Conservation (phyloP, 2,888 invertebrate species). For the Mylabris sibirica region DNA sequence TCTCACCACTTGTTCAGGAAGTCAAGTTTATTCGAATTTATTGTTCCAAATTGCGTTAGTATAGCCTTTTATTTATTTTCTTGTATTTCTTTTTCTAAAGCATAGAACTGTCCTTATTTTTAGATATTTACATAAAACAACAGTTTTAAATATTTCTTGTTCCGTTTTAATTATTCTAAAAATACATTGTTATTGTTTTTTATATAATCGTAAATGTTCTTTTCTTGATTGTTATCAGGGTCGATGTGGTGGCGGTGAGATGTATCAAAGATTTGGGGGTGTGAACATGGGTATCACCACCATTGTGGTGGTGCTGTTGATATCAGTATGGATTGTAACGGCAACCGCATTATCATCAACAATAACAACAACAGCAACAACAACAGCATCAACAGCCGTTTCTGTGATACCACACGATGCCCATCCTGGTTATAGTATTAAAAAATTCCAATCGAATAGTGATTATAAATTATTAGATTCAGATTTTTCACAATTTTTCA, state of each 20-base stretch:
- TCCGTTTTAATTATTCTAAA: not conserved
- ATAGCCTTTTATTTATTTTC: not conserved
- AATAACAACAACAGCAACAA: constrained; percentile 21
- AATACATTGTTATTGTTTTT: not conserved
- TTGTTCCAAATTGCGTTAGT: not conserved
- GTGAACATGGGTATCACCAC: constrained; percentile 46
- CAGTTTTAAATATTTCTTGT: not conserved
- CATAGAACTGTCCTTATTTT: not conserved
- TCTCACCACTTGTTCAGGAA: too few species aligned
- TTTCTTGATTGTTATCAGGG: constrained; percentile 18
- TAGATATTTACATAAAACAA: not conserved
- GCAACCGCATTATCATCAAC: not conserved
- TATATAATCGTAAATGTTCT: not conserved
- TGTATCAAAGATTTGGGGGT: constrained; percentile 19
- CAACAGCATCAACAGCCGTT: constrained; percentile 48
- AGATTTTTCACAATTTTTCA: constrained; percentile 84
- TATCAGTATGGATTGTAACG: constrained; percentile 42
- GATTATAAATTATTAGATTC: constrained; percentile 77
- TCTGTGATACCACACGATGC: constrained; percentile 87
- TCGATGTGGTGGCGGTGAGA: constrained; percentile 52
- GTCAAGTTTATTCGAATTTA: not conserved
- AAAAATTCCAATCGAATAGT: constrained; percentile 73
- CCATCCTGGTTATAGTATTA: constrained; percentile 87
- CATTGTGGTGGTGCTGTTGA: constrained; percentile 37
- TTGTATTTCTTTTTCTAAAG: not conserved